A percentile compares a stretch with the other conserved stretches of the same genome.
Evolutionary conservation across 2,888 invertebrate genomes (phyloP).

Genomic region (Drosophila gaucha): DNA sequence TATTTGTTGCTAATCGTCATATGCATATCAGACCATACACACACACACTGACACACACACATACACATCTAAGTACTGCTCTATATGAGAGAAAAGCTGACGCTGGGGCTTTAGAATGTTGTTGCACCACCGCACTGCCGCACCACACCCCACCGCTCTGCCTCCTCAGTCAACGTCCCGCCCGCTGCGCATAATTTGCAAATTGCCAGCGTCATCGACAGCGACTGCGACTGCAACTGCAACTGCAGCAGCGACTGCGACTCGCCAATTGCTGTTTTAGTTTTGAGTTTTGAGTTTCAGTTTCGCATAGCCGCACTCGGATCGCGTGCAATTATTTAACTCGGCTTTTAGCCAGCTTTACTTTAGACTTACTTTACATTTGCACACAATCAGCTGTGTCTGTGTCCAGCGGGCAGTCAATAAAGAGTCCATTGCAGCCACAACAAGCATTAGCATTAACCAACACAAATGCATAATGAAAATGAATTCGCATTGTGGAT

Average conservation of each 20-base stretch:
- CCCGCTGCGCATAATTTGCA: slow-evolving; percentile 73
- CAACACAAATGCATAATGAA: slow-evolving; percentile 59
- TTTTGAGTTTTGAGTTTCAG: slow-evolving; percentile 28
- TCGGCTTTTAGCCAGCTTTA: slow-evolving; percentile 46
- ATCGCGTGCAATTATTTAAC: slow-evolving; percentile 81
- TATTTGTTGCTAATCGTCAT: slow-evolving; percentile 45
- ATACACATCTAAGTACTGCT: slow-evolving; percentile 6
- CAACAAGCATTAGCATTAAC: slow-evolving; percentile 52
- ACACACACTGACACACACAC: slow-evolving; percentile 11
- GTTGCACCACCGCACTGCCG: slow-evolving; percentile 60
- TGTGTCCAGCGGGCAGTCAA: slow-evolving; percentile 68
- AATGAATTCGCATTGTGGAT: slow-evolving; percentile 63
- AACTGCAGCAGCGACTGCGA: slow-evolving; percentile 31
- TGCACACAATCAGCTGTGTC: slow-evolving; percentile 61
- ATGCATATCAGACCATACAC: slow-evolving; percentile 41
- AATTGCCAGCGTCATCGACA: slow-evolving; percentile 64
- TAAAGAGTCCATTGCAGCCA: slow-evolving; percentile 52
- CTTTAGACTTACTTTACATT: slow-evolving; percentile 27
- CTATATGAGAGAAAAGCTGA: slow-evolving; percentile 57
- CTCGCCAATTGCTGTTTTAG: slow-evolving; percentile 33
- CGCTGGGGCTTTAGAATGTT: slow-evolving; percentile 70
- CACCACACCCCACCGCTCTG: slow-evolving; percentile 16
- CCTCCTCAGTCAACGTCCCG: slow-evolving; percentile 52
- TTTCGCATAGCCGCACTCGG: slow-evolving; percentile 64
- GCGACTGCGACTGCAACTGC: slow-evolving; percentile 32